Evolutionary conservation across 1,140 invertebrate genomes (phyloP).

Genomic region (Riptortus pedestris): DNA sequence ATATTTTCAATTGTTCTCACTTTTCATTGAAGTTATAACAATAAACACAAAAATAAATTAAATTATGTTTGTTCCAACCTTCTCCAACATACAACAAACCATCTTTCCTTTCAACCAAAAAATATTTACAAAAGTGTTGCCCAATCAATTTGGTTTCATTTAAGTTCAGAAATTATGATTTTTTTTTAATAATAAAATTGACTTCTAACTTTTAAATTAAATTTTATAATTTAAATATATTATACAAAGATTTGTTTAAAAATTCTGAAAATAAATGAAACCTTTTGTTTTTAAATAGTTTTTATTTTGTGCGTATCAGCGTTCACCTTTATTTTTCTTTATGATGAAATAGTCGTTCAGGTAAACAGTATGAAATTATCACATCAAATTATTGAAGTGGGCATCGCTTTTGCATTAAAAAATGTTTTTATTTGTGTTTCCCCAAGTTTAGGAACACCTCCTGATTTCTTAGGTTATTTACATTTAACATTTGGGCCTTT

Average conservation of each 20-base stretch:
- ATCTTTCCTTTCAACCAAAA: neutral
- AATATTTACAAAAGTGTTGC: neutral
- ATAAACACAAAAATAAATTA: constrained; percentile 19
- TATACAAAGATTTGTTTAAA: neutral
- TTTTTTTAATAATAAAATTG: too few relatives aligned
- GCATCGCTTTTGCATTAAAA: neutral
- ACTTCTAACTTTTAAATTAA: neutral
- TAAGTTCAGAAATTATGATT: constrained; percentile 2
- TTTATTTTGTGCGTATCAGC: constrained; percentile 7
- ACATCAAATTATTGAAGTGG: neutral
- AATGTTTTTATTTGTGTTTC: neutral
- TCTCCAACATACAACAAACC: neutral
- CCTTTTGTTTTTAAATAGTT: neutral
- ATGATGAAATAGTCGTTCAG: constrained; percentile 3
- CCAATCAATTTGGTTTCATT: constrained; percentile 4
- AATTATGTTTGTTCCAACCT: constrained; percentile 16
- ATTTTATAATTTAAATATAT: neutral
- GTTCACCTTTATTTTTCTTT: neutral
- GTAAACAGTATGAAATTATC: constrained; percentile 10
- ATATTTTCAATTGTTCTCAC: constrained; percentile 19
- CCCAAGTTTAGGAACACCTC: neutral
- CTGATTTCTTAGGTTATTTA: neutral
- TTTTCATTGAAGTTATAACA: constrained; percentile 23
- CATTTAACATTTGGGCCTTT: constrained; percentile 5
- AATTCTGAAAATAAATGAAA: constrained; percentile 11